Percentiles rank a stretch among this genome's conserved stretches.
These are phyloP conservation scores for Steinernema carpocapsae DNA, from an alignment of 2,888 invertebrate species.

Conservation along the genomic window DNA sequence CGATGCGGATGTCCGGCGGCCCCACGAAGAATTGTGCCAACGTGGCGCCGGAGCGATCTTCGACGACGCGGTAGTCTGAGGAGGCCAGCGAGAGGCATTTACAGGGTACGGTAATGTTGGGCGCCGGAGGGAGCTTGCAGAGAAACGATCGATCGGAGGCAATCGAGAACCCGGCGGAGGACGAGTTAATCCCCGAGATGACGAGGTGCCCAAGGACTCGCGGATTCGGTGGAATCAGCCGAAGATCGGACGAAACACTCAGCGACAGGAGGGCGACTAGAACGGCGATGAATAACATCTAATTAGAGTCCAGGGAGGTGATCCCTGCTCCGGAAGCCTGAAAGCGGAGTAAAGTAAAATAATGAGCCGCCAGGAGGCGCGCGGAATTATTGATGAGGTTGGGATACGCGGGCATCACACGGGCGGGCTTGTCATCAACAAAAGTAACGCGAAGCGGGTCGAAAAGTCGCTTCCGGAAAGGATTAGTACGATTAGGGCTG, in stretches of 20 bases:
- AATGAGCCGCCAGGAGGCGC: constrained; percentile 17
- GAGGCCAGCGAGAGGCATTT: background rate
- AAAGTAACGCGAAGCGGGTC: constrained; percentile 10
- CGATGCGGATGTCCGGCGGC: background rate
- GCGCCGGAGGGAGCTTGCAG: constrained; percentile 24
- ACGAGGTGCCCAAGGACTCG: constrained; percentile 2
- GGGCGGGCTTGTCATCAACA: constrained; percentile 12
- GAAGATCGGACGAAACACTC: background rate
- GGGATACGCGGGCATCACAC: constrained; percentile 19
- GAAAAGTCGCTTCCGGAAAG: constrained; percentile 2
- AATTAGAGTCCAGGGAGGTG: constrained; percentile 4
- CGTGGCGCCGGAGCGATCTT: background rate
- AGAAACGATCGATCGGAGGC: constrained; percentile 17
- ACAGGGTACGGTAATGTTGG: constrained; percentile 29
- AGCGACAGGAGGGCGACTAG: background rate
- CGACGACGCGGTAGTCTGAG: background rate
- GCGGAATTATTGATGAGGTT: constrained; percentile 29
- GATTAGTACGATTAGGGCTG: background rate
- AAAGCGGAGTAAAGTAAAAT: constrained; percentile 24
- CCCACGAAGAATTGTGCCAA: background rate
- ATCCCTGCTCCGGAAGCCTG: background rate
- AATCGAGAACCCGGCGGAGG: background rate
- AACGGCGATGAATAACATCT: constrained; percentile 1
- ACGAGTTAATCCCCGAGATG: background rate
- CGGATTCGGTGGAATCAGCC: constrained; percentile 11